Evolutionary conservation across 2,113 vertebrate genomes (phyloP), one percentile per base, ranked within the genome.

Genomic region (Myrmecophaga tridactyla): DNA sequence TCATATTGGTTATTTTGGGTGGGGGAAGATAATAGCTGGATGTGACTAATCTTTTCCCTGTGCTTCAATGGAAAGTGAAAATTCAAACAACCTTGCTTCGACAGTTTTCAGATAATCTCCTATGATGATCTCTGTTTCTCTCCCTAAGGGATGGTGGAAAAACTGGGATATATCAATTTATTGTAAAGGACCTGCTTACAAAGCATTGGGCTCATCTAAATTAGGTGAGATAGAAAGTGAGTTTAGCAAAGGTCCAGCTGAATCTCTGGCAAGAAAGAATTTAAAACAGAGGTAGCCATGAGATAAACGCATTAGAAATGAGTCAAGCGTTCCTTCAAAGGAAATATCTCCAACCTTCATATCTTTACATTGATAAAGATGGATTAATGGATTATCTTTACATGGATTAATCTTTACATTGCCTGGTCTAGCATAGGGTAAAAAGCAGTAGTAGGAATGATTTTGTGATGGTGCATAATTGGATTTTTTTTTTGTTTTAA

Each of bases 131-230:
- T 31, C 17, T 81, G 25, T 41, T 94, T 63, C 21, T 85, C 60
- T 56, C 48, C 89, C 58, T 43, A 87, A 86, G 46, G 53, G 90
- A 90, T 69, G 48, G 20, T 58, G 20, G 39, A 87, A 6, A 41
- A 83, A 63, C 9, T 62, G 18, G 8, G 17, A 23, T 72, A 87
- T 60, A 36, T 90, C 60, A 86, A 11, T 70, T 85, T 60, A 94
- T 8, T 46, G 39, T 77, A 82, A n/a, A 86, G 12, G 43, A 58
- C 23, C 31, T 46, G 46, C 93, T 91, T 43, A 88, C n/a, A 87
- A 95, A 95, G 56, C 48, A 83, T 7, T 84, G 46, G 27, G n/a
- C 3, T 80, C 89, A 93, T 34, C 46, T 88, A 87, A 86, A 86
- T 76, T 41, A 86, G 69, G 31, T 39, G 83, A 93, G 46, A 18